phyloP scores from a whole-genome alignment of 1,140 invertebrate genomes.

The Scaptodrosophila lebanonensis region DNA sequence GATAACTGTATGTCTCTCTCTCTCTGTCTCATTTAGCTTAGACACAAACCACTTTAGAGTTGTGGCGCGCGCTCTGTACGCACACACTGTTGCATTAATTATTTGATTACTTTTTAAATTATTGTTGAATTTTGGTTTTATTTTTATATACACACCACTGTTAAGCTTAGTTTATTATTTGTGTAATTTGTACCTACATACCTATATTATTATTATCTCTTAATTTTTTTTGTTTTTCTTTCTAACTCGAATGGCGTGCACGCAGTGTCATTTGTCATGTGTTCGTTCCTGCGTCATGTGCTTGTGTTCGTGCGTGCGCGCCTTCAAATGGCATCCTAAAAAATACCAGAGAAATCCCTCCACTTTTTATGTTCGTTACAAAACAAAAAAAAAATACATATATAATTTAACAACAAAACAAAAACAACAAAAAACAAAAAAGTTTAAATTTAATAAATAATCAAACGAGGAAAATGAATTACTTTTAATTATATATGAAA shows the following conservation, averaged over 20 bases:
- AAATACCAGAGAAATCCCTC: slow-evolving; percentile 55
- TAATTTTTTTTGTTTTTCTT: slow-evolving; percentile 29
- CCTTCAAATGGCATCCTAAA: too few relatives aligned
- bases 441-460: too few relatives aligned
- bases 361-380: slow-evolving; percentile 49
- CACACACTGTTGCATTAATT: slow-evolving; percentile 50
- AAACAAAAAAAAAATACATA: slow-evolving; percentile 22
- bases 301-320: too few relatives aligned
- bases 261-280: background rate
- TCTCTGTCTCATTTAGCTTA: slow-evolving; percentile 9
- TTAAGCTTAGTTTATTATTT: slow-evolving; percentile 50
- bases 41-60: slow-evolving; percentile 33
- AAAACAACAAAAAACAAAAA: slow-evolving; percentile 15
- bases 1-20: slow-evolving; percentile 6
- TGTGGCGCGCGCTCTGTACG: slow-evolving; percentile 28
- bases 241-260: slow-evolving; percentile 22
- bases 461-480: too few relatives aligned
- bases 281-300: too few relatives aligned
- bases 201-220: slow-evolving; percentile 42
- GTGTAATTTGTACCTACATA: slow-evolving; percentile 36
- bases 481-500: too few relatives aligned
- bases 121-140: slow-evolving; percentile 74
- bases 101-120: slow-evolving; percentile 62
- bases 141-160: slow-evolving; percentile 39
- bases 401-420: slow-evolving; percentile 2